Evolutionary conservation across 1,140 invertebrate species (phyloP).

Genomic region (Ectropis grisescens): DNA sequence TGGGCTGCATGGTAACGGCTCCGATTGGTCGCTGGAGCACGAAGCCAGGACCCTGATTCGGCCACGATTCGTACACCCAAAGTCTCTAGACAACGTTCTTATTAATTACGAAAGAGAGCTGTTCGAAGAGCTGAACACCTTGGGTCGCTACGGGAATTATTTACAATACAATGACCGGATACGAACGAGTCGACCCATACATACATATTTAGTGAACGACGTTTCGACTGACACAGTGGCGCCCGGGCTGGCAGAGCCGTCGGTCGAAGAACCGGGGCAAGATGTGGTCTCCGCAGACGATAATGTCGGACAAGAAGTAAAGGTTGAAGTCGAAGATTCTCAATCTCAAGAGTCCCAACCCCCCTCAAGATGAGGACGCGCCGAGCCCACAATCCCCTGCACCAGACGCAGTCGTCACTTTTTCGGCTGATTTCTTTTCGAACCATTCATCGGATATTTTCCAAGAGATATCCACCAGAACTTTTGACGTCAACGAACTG

Average conservation of each 20-base stretch:
- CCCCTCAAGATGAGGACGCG: too few species aligned
- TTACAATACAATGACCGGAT: constrained; percentile 45
- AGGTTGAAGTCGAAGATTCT: constrained; percentile 41
- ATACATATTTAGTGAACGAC: constrained; percentile 62
- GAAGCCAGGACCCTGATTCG: constrained; percentile 67
- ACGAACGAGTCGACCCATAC: constrained; percentile 38
- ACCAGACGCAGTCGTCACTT: constrained; percentile 45
- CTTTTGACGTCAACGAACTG: constrained; percentile 56
- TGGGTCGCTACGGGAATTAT: constrained; percentile 61
- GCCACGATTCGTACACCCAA: constrained; percentile 77
- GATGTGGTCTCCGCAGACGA: constrained; percentile 52
- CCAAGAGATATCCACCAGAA: constrained; percentile 42
- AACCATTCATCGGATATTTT: constrained; percentile 48
- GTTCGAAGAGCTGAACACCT: constrained; percentile 82
- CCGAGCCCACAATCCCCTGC: neutral
- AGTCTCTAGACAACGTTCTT: constrained; percentile 80
- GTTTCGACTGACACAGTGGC: constrained; percentile 52
- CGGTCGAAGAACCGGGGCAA: constrained; percentile 25
- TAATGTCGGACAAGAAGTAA: constrained; percentile 55
- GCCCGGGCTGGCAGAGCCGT: constrained; percentile 25
- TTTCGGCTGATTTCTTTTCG: constrained; percentile 39
- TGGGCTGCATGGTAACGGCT: constrained; percentile 75
- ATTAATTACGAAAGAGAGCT: constrained; percentile 80
- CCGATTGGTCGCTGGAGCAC: constrained; percentile 74
- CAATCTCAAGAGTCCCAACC: too few species aligned